These are phyloP conservation scores for Drosophila ogumai DNA, from an alignment of 1,140 invertebrate species.

Conservation along the genomic window DNA sequence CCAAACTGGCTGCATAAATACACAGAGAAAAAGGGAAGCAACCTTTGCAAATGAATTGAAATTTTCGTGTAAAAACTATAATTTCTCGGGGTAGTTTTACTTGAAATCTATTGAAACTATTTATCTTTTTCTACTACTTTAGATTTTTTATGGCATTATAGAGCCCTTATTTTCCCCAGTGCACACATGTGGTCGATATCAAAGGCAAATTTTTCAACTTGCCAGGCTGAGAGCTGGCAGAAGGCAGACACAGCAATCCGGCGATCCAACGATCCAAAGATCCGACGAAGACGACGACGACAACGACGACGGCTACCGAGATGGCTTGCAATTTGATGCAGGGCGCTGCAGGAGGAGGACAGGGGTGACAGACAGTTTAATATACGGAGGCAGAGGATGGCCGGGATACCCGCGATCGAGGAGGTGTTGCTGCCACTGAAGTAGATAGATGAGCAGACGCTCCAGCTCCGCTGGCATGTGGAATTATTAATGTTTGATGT, in stretches of 20 bases:
- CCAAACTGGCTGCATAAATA: conserved; percentile 8
- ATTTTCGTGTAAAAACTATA: too few relatives aligned
- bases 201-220: conserved; percentile 76
- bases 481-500: conserved; percentile 78
- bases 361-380: conserved; percentile 57
- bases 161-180: conserved; percentile 1
- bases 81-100: too few relatives aligned
- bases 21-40: background rate
- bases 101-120: too few relatives aligned
- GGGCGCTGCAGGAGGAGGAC: conserved; percentile 31
- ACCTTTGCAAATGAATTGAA: background rate
- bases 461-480: conserved; percentile 49
- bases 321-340: conserved; percentile 58
- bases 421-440: conserved; percentile 74
- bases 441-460: conserved; percentile 67
- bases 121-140: too few relatives aligned
- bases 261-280: conserved; percentile 45
- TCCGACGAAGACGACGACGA: conserved; percentile 35
- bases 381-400: conserved; percentile 30
- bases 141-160: too few relatives aligned
- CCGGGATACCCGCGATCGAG: conserved; percentile 47
- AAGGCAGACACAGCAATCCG: conserved; percentile 33
- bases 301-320: conserved; percentile 23
- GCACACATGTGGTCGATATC: conserved; percentile 61
- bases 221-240: conserved; percentile 35